Evolutionary conservation across 1,140 invertebrate genomes (phyloP), one percentile per base, ranked within the genome.

Genomic region (Drosophila rhopaloa): DNA sequence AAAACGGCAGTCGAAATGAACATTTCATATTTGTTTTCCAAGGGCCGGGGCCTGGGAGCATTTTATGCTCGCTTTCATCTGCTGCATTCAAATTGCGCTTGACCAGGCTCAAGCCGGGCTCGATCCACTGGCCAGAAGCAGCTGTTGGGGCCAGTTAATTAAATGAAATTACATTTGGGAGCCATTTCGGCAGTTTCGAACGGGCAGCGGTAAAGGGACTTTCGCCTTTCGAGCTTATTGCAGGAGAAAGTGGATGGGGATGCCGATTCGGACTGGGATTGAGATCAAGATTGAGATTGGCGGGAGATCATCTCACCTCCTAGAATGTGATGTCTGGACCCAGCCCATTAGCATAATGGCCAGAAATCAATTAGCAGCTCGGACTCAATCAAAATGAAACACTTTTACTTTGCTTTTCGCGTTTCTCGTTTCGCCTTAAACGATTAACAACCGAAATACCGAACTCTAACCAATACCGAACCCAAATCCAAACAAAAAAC

Each of bases 361-460:
- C 47, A 53, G 24, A 41, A 51, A 74, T 75, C 71, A 65, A 76
- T 76, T 76, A 76, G 61, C 55, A 59, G 29, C 67, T 54, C 29
- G 32, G 29, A 41, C 27, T 32, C 48, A 46, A 79, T 65, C 48
- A 68, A 61, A 71, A 79, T 60, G 63, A 81, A 76, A 81, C 59
- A 81, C 79, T 81, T 81, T 81, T 81, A 81, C 78, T 81, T 76
- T 76, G 63, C 44, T 55, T 65, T 72, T 50, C 43, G 68, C 60
- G 76, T 79, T 72, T 50, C 43, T 60, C 60, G 76, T 79, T 81
- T 81, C 79, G 79, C 79, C 59, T 81, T 81, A 81, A 77, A 54
- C 65, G 65, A 81, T 71, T 65, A 55, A 81, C 48, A 50, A 35
- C n/a, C n/a, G 13, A 7, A 38, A 14, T 5, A 4, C 44, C 47